These are phyloP conservation scores for Bujurquina vittata DNA, from an alignment of 2,113 vertebrate genomes.

Conservation along the genomic window DNA sequence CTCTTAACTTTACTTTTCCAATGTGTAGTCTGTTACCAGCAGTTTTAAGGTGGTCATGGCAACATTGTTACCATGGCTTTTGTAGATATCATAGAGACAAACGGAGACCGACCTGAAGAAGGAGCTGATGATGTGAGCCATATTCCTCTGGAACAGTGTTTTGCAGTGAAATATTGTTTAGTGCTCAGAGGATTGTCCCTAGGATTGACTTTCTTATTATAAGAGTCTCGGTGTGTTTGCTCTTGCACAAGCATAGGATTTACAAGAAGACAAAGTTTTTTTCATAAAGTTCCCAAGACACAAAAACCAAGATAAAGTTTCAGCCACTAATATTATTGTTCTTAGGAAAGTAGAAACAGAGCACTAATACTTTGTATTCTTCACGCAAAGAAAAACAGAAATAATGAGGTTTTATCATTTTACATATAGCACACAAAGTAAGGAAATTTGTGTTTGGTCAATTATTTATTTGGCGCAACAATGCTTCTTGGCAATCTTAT, in stretches of 20 bases:
- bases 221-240: not conserved
- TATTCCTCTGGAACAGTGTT: slow-evolving; percentile 9
- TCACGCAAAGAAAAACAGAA: not conserved
- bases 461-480: not conserved
- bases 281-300: slow-evolving; percentile 5
- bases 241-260: slow-evolving; percentile 8
- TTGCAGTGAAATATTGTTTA: slow-evolving; percentile 11
- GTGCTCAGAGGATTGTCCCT: slow-evolving; percentile 6
- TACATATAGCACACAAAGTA: not conserved
- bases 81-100: slow-evolving; percentile 32
- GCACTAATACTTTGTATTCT: slow-evolving; percentile 11
- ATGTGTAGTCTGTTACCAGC: slow-evolving; percentile 40
- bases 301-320: slow-evolving; percentile 7
- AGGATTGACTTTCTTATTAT: not conserved
- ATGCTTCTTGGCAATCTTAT: not conserved
- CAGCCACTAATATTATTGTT: not conserved
- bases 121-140: not conserved
- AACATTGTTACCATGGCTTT: slow-evolving; percentile 73
- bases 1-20: slow-evolving; percentile 14
- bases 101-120: slow-evolving; percentile 38
- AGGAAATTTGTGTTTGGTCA: not conserved
- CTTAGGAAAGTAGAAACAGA: not conserved
- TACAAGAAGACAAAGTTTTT: not conserved
- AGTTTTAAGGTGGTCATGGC: slow-evolving; percentile 69
- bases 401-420: not conserved